Evolutionary conservation across 2,113 vertebrate genomes (phyloP), one percentile per base, ranked within the genome.

Genomic region (Takifugu bimaculatus): DNA sequence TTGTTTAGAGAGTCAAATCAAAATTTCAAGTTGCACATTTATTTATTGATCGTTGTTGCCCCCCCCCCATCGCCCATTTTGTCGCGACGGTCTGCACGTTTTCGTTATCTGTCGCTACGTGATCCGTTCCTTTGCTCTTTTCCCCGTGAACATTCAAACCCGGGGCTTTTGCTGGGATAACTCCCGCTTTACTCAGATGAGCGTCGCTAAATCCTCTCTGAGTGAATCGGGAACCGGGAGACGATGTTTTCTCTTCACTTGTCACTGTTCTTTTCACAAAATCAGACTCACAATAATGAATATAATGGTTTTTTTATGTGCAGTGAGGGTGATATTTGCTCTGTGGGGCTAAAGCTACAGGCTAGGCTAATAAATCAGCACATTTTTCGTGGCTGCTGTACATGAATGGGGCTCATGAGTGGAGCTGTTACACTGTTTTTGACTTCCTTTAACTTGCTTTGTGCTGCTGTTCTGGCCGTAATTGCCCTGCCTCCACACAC

Each of bases 221-320:
- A 43, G 67, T 58, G 70, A 68, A 27, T 50, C 39, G 3, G 66
- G 56, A 48, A 75, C 45, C 44, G 52, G n/a, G n/a, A 39, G 3
- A 55, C 68, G 48, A 52, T 11, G 6, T 67, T 78, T 79, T 66
- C 25, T 56, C 15, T 29, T 39, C 25, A 13, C 50, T 57, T 55
- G 70, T 70, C 15, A 76, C 68, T 57, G 51, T 58, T 47, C 29
- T 50, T 60, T 68, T 45, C 45, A 55, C 57, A 45, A 59, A 35
- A 71, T 42, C 60, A 64, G 39, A 49, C 77, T 79, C 75, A 84
- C 64, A 52, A 66, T 74, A 55, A 14, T 60, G 63, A 50, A 78
- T 83, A 73, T 74, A 82, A 73, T 53, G 25, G 53, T 80, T 79
- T 63, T 50, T 63, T 50, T 74, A 68, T 62, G 68, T 64, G 64